Evolutionary conservation across 2,888 invertebrate species (phyloP), one percentile per base, ranked within the genome.

Genomic region (Drosophila pegasa): DNA sequence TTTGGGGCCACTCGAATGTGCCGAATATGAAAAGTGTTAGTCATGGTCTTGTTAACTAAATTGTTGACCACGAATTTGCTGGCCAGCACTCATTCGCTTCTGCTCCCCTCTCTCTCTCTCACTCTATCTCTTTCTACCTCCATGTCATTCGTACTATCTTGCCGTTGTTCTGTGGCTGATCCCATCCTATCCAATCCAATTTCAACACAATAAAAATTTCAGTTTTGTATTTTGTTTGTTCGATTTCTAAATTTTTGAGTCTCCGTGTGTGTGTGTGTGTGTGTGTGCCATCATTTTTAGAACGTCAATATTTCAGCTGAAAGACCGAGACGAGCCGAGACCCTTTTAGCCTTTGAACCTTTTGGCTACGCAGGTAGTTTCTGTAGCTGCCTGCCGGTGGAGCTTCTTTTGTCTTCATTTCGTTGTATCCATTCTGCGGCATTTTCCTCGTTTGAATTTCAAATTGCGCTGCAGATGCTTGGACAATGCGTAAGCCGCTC

Each of bases 21-120:
- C 57, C 48, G 59, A 78, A 68, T 60, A 54, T 56, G 73, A 81
- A 87, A 89, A 87, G 87, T 80, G 86, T 86, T 89, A 83, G 88
- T 89, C 90, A 90, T 88, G 82, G 87, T 63, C 87, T 89, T 88
- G 87, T 89, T 90, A 87, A 86, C 75, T 89, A 82, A 84, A 84
- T 77, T 80, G 81, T 76, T 82, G 80, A 73, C 83, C 87, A 87
- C 78, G 84, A 85, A 79, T 87, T 87, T 33, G 77, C 71, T 62
- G 76, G 56, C 63, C 61, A 58, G 59, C 74, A 54, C n/a, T 50
- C 22, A 33, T 22, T 43, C 37, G 25, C 35, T 45, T 9, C 18
- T 18, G 6, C 2, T 12, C 31, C 47, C n/a, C 14, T 47, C 37
- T 37, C 40, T 25, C 10, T 50, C 41, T 16, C n/a, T 55, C 40